Conservation (phyloP, 2,113 vertebrate genomes). For the Stegostoma tigrinum region DNA sequence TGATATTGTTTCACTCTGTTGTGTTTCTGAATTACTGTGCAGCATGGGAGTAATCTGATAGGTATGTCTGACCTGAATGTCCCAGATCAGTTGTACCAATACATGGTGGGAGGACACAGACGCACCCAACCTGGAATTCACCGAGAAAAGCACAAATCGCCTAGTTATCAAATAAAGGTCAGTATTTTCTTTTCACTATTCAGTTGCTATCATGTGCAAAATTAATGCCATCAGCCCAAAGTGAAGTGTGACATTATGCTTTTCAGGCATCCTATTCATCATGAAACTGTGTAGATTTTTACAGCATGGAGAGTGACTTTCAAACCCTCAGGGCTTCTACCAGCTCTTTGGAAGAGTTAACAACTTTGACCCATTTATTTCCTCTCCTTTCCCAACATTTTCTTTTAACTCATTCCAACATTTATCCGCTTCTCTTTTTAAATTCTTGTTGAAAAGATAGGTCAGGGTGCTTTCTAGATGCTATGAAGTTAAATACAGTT, state of each 20-base stretch:
- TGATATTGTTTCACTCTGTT: not conserved
- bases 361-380: not conserved
- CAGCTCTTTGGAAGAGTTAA: not conserved
- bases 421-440: not conserved
- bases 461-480: too few relatives aligned
- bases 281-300: not conserved
- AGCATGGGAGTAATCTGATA: slow-evolving; percentile 96
- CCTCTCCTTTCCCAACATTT: not conserved
- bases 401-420: not conserved
- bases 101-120: slow-evolving; percentile 96
- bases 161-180: slow-evolving; percentile 96
- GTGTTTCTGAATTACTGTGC: not conserved
- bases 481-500: too few relatives aligned
- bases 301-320: not conserved
- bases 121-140: slow-evolving; percentile 77
- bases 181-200: fast-evolving
- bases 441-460: too few relatives aligned
- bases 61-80: slow-evolving; percentile 97
- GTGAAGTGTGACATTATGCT: not conserved
- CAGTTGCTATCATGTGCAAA: not conserved
- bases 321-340: not conserved
- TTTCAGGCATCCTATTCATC: not conserved
- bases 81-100: slow-evolving; percentile 94
- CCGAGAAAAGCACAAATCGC: slow-evolving; percentile 92
- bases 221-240: not conserved